Base-by-base conservation (phyloP, 1,140 invertebrate species). In the Pseudomyrmex gracilis region DNA sequence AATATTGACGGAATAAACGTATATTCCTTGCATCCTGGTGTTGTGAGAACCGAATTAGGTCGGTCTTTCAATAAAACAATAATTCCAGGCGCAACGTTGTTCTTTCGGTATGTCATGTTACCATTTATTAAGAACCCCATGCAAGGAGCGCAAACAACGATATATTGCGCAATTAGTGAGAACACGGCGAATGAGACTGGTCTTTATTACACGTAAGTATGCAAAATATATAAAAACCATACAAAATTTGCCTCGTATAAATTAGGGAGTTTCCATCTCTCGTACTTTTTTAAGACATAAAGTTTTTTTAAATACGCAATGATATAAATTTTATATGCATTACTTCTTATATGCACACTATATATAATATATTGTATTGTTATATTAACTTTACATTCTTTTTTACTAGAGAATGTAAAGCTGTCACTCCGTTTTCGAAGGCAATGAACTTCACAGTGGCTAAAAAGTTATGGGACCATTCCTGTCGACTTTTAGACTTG, bases 111-210 rank as follows among this genome's bases (percentile, higher is more conserved):
- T n/a, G 17, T 76, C 67, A 43, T 94, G 2, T 93, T 88, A 82
- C 2, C 73, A 2, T 47, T 91, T 0, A 45, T 0, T 91, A 97
- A 97, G 92, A 95, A 93, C 12, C 95, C 95, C 0, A 95, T 95
- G 85, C 95, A 97, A 87, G 97, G 97, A 0, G 97, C 97, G 7
- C 97, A 98, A 92, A 98, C 97, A 0, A 96, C 96, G 2, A 94
- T 98, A 58, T 96, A 97, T 89, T 97, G 97, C 90, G 95, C 97
- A 2, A 92, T 98, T 1, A 96, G 97, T 91, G 96, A 97, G 84
- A 94, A 95, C 73, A 95, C 96, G 82, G 96, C 94, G 1, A 93
- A 96, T 85, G 93, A 96, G 91, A 96, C 95, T 87, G 97, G 97
- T 83, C 89, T 96, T n/a, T 96, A 96, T 93, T 95, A 96, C 90